phyloP scores from a whole-genome alignment of 2,888 invertebrate genomes.

The Carabus problematicus region DNA sequence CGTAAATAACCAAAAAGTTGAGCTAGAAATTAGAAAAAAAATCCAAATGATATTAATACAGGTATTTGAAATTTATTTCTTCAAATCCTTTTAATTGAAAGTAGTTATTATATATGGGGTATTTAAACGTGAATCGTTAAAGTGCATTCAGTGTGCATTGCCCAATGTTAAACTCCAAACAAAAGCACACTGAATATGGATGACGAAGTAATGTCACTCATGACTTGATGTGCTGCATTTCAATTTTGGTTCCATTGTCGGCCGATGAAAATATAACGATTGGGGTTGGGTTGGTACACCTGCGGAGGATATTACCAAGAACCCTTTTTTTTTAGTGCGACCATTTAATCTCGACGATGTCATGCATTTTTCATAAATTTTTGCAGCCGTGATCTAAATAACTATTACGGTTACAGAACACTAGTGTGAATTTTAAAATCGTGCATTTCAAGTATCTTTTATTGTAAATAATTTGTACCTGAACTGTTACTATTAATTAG shows the following conservation, averaged over 20 bases:
- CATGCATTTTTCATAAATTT: conserved; percentile 43
- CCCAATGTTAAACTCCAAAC: too few species aligned
- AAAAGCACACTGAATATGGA: background rate
- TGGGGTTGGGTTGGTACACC: conserved; percentile 32
- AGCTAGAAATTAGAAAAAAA: too few species aligned
- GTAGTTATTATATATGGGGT: too few species aligned
- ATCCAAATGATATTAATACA: too few species aligned
- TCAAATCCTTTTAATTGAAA: too few species aligned
- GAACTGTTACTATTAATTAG: too few species aligned
- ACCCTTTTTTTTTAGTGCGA: conserved; percentile 34
- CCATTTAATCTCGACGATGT: conserved; percentile 38
- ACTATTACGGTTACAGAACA: conserved; percentile 40
- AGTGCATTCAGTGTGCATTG: conserved; percentile 12
- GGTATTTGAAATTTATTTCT: too few species aligned
- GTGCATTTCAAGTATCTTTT: background rate
- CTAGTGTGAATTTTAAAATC: conserved; percentile 36
- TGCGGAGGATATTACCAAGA: conserved; percentile 28
- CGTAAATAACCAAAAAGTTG: too few species aligned
- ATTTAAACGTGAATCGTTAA: background rate
- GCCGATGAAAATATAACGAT: conserved; percentile 33
- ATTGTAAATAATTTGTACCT: too few species aligned
- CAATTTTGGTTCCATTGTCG: conserved; percentile 38
- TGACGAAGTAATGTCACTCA: conserved; percentile 17
- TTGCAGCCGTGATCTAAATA: conserved; percentile 43
- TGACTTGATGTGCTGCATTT: conserved; percentile 26